Evolutionary conservation across 2,113 vertebrate genomes (phyloP), one percentile per base, ranked within the genome.

Genomic region (Oreocharis arfaki): DNA sequence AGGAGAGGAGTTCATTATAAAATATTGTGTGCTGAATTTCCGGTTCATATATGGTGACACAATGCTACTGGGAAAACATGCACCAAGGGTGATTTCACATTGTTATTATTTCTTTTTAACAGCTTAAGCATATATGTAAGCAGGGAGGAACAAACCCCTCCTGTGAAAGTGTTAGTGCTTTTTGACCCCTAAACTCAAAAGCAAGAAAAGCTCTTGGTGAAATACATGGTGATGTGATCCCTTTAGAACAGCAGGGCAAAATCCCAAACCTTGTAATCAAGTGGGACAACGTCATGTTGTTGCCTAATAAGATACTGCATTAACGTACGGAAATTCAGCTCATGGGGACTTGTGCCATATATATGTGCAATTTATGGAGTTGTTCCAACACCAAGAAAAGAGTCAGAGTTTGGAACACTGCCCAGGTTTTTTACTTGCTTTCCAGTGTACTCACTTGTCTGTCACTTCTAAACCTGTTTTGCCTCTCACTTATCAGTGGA

Each of bases 391-490:
- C 24, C 39, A 90, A 35, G 18, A 39, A 79, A 81, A 85, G 37
- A 90, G 8, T 35, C 13, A 22, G 49, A 42, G 35, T 75, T 94
- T 73, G 88, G 87, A 94, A 82, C 37, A 35, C 55, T 84, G 77
- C 64, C 55, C 35, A 61, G 21, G 41, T 35, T 84, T 77, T 94
- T 90, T 23, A 71, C 26, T 94, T 79, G 10, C 2, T 85, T 83
- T 96, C 56, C 77, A 63, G 55, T 80, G 18, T 57, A 26, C 64
- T 71, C 3, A 3, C 35, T 79, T 68, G 46, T 41, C 90, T 94
- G 50, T 60, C 39, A 75, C 32, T 91, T 92, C 74, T 42, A 79
- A 93, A 93, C 30, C 24, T 87, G 23, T 70, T 91, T 94, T 93
- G 78, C 53, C 56, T 69, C 65, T 96, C 73, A 50, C 57, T 77